phyloP scores from a whole-genome alignment of 2,888 invertebrate species.

The Drosophila macrospina region DNA sequence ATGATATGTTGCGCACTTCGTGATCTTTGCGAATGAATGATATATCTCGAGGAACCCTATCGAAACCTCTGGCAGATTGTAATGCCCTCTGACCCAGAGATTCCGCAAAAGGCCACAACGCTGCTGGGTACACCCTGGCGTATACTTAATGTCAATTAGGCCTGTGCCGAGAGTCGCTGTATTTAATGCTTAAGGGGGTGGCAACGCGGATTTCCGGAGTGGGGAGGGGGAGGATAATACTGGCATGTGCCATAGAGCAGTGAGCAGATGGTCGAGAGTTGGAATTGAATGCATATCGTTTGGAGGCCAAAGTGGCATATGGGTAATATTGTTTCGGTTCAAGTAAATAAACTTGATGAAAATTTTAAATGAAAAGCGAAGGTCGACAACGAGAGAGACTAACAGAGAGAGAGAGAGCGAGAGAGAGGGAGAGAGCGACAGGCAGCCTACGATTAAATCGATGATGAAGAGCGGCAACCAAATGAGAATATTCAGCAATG shows the following conservation, averaged over 20 bases:
- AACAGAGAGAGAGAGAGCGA: background rate
- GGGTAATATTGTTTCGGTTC: constrained; percentile 54
- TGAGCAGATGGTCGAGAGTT: constrained; percentile 26
- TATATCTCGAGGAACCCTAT: background rate
- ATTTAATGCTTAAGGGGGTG: constrained; percentile 26
- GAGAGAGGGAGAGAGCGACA: constrained; percentile 2
- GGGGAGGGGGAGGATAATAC: background rate
- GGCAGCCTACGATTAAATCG: constrained; percentile 44
- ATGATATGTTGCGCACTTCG: background rate
- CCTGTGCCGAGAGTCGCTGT: constrained; percentile 40
- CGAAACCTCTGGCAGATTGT: background rate
- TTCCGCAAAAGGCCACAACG: background rate
- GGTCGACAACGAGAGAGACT: constrained; percentile 41
- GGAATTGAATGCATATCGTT: constrained; percentile 25
- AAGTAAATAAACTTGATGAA: constrained; percentile 76
- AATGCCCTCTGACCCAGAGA: background rate
- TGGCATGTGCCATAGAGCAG: background rate
- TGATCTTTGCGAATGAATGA: background rate
- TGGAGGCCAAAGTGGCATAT: constrained; percentile 54
- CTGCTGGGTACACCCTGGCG: constrained; percentile 37
- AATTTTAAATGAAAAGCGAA: constrained; percentile 52
- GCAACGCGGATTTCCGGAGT: background rate
- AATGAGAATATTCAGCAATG: constrained; percentile 13
- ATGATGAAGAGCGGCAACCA: constrained; percentile 50
- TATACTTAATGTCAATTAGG: constrained; percentile 69